These are phyloP conservation scores for Drosophila dives DNA, from an alignment of 2,888 invertebrate genomes.

Conservation along the genomic window DNA sequence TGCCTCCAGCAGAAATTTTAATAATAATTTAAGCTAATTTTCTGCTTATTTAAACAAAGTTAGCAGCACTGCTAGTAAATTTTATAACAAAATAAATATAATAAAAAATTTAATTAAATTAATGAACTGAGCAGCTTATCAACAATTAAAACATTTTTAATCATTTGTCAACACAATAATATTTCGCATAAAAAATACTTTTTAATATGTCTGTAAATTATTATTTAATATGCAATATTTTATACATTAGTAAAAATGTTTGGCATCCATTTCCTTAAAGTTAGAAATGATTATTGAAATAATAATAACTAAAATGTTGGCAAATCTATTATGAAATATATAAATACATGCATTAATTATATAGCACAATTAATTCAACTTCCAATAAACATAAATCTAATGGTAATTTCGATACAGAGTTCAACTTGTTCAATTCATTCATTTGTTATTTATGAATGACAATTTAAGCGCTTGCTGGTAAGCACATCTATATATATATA, in stretches of 20 bases:
- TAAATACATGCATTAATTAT: neutral
- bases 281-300: neutral
- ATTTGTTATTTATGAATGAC: conserved; percentile 35
- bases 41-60: too few relatives aligned
- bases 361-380: neutral
- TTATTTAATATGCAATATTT: neutral
- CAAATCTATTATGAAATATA: neutral
- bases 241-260: neutral
- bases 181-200: neutral
- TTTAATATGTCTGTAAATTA: neutral
- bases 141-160: neutral
- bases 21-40: neutral
- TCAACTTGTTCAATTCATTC: neutral
- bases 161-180: neutral
- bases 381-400: neutral
- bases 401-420: neutral
- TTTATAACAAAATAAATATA: neutral
- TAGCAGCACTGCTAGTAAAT: neutral
- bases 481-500: conserved; percentile 39
- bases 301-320: neutral
- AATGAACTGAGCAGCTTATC: neutral
- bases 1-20: neutral
- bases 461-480: conserved; percentile 46
- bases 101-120: neutral
- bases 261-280: neutral